phyloP scores from a whole-genome alignment of 2,888 invertebrate genomes.

The Rhyacophila evoluta region DNA sequence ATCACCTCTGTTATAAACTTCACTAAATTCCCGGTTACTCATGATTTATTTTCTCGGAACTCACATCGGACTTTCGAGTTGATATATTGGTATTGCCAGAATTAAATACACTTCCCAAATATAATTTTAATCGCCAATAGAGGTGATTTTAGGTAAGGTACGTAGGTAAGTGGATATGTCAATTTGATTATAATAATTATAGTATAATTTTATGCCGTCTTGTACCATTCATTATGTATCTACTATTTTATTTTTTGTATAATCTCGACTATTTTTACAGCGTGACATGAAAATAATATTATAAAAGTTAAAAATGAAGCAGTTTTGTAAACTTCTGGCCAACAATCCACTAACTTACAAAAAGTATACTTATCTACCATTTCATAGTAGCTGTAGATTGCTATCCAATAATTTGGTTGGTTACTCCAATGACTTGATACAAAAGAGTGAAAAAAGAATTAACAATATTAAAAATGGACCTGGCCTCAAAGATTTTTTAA shows the following conservation, averaged over 20 bases:
- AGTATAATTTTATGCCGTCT: no score
- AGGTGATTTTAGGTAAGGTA: not conserved
- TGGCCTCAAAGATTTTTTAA: conserved; percentile 70
- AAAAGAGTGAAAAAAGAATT: conserved; percentile 55
- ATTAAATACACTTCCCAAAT: not conserved
- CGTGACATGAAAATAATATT: no score
- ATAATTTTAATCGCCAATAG: not conserved
- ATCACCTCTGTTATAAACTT: conserved; percentile 42
- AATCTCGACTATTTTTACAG: no score
- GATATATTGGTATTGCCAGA: not conserved
- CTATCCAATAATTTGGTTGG: not conserved
- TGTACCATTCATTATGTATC: no score
- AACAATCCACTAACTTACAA: not conserved
- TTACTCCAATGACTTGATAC: not conserved
- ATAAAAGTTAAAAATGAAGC: not conserved
- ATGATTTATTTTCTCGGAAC: conserved; percentile 25
- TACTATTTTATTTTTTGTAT: no score
- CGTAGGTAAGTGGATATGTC: no score
- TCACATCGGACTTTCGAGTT: not conserved
- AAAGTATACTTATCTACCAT: not conserved
- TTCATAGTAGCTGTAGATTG: not conserved
- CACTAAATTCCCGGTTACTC: conserved; percentile 38
- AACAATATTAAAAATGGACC: conserved; percentile 69
- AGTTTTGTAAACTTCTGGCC: not conserved
- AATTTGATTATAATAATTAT: no score